These are phyloP conservation scores for Drosophila kanekoi DNA, from an alignment of 2,888 invertebrate species.

Conservation along the genomic window DNA sequence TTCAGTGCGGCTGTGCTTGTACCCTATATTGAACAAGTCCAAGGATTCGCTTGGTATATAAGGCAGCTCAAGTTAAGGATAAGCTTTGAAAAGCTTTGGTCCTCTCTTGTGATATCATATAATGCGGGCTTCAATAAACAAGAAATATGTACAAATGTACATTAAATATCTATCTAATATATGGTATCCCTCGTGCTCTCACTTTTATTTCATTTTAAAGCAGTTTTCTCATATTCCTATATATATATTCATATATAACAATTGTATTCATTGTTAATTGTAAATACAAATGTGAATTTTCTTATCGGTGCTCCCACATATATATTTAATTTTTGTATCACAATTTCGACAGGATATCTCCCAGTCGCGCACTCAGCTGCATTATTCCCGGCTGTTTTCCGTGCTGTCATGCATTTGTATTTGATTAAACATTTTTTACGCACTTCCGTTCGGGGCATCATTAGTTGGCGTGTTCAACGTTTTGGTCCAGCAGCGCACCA, in stretches of 20 bases:
- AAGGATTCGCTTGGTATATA: not conserved
- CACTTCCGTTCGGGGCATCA: slow-evolving; percentile 76
- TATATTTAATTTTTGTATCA: not conserved
- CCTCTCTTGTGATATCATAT: no score
- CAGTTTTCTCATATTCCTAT: no score
- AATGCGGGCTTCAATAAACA: no score
- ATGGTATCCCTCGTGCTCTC: no score
- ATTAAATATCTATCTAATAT: no score
- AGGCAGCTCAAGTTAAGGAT: no score
- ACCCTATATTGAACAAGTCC: slow-evolving; percentile 15
- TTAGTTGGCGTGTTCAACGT: slow-evolving; percentile 65
- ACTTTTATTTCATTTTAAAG: no score
- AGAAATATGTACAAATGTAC: no score
- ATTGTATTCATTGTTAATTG: no score
- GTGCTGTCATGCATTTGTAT: slow-evolving; percentile 78
- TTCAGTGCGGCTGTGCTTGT: slow-evolving; percentile 7
- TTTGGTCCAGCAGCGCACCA: slow-evolving; percentile 67
- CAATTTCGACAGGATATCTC: slow-evolving; percentile 20
- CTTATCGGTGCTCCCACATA: not conserved
- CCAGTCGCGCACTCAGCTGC: slow-evolving; percentile 7
- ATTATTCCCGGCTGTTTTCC: slow-evolving; percentile 47
- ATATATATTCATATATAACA: no score
- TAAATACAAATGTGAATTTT: no score
- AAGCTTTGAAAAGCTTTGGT: no score
- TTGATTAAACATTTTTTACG: slow-evolving; percentile 82